Conservation (phyloP, 2,797 vertebrate species). For the Falco novaeseelandiae region DNA sequence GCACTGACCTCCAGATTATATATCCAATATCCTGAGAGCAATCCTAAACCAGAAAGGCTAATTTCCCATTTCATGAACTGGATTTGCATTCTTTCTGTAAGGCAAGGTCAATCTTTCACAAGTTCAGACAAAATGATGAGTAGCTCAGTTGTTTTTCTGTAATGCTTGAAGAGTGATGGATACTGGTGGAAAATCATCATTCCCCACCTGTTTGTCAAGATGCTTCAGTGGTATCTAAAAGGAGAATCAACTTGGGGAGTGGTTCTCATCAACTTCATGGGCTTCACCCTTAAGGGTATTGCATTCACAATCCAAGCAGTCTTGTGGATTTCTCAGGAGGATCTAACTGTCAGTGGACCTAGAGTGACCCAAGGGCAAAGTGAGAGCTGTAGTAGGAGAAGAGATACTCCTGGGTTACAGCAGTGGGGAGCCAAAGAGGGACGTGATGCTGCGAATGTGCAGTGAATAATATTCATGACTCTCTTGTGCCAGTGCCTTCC, state of each 20-base stretch:
- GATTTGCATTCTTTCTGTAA: background rate
- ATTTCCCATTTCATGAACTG: background rate
- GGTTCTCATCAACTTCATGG: background rate
- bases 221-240: background rate
- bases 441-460: background rate
- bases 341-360: background rate
- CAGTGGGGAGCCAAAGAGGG: background rate
- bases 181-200: background rate
- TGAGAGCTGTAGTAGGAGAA: background rate
- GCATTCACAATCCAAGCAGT: background rate
- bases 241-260: background rate
- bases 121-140: background rate
- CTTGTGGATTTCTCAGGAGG: background rate
- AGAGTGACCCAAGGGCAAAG: background rate
- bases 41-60: background rate
- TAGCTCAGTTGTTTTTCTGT: background rate
- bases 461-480: background rate
- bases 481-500: background rate
- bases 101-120: background rate
- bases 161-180: background rate
- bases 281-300: background rate
- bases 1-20: background rate
- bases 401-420: background rate
- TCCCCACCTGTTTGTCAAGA: background rate
- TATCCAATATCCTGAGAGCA: background rate